phyloP scores from a whole-genome alignment of 1,140 invertebrate genomes.

The Aphelinus atriplicis region DNA sequence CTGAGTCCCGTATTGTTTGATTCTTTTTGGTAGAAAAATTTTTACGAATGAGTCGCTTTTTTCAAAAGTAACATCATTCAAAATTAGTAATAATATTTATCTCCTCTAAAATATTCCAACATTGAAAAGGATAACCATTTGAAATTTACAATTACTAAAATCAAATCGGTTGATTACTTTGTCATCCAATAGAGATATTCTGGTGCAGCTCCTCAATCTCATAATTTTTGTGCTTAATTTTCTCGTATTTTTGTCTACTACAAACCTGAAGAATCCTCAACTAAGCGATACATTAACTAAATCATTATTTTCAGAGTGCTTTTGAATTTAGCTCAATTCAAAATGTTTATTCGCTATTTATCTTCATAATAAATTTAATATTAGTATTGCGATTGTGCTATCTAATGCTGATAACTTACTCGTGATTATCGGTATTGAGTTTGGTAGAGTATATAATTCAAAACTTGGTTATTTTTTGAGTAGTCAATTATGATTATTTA shows the following conservation, averaged over 20 bases:
- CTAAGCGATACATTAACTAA: neutral
- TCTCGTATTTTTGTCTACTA: conserved; percentile 2
- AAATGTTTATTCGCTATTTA: neutral
- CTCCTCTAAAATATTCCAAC: too few species aligned
- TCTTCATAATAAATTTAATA: neutral
- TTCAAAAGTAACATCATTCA: too few species aligned
- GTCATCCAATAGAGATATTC: too few species aligned
- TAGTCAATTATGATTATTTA: too few species aligned
- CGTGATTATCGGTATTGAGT: neutral
- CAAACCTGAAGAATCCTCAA: neutral
- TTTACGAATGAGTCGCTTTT: too few species aligned
- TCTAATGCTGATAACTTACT: neutral
- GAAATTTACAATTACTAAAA: too few species aligned
- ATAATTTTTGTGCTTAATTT: conserved; percentile 24
- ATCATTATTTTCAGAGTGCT: conserved; percentile 4
- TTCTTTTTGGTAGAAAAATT: too few species aligned
- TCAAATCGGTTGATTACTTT: too few species aligned
- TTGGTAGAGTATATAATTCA: neutral
- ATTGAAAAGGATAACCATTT: too few species aligned
- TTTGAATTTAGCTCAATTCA: neutral
- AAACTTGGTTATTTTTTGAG: too few species aligned
- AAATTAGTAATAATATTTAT: too few species aligned
- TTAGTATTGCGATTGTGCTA: neutral
- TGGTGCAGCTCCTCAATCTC: neutral
- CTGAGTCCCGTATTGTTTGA: too few species aligned